Evolutionary conservation across 2,113 vertebrate species (phyloP), one percentile per base, ranked within the genome.

Genomic region (Pampusana beccarii): DNA sequence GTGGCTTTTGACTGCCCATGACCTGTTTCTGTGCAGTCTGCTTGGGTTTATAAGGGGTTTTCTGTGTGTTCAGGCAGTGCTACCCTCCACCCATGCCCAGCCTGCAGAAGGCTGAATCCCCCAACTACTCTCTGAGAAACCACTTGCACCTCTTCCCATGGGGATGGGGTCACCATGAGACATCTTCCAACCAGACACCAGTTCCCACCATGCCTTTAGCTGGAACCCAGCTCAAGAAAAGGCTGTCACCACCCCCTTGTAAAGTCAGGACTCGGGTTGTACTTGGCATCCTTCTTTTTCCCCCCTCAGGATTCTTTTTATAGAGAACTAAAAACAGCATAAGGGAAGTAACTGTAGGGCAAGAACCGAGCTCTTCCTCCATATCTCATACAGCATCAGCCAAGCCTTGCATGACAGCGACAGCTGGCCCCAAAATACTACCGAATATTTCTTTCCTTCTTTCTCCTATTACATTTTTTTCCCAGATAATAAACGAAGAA

Each of bases 371-470:
- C 2, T 77, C 54, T 73, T 80, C 17, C 16, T 80, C 54, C 10
- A 0, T 26, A 48, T 36, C 48, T 84, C 46, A 70, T 9, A 81
- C 24, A 65, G 24, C 33, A 40, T 29, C 77, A 67, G 38, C 61
- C 53, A 81, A 91, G 18, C 1, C n/a, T 91, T 3, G 0, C 21
- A 31, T 0, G 0, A 54, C 11, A 90, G n/a, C 1, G 4, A 56
- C 38, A 86, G 56, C 66, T 15, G 8, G 29, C 26, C 60, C 64
- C 56, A 51, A n/a, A 86, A 80, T 71, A 18, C 16, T 18, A 33
- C 9, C 0, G 0, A 66, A 53, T 60, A 78, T 79, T 93, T 91
- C n/a, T 71, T 93, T 58, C 38, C 56, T 75, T 80, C 3, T 2
- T 21, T 53, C 18, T 48, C 61, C 26, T 42, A 16, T 46, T 83